Percentiles rank a stretch among this genome's conserved stretches.
Conservation (phyloP, 2,797 vertebrate genomes). For the Halcyon leucocephala region DNA sequence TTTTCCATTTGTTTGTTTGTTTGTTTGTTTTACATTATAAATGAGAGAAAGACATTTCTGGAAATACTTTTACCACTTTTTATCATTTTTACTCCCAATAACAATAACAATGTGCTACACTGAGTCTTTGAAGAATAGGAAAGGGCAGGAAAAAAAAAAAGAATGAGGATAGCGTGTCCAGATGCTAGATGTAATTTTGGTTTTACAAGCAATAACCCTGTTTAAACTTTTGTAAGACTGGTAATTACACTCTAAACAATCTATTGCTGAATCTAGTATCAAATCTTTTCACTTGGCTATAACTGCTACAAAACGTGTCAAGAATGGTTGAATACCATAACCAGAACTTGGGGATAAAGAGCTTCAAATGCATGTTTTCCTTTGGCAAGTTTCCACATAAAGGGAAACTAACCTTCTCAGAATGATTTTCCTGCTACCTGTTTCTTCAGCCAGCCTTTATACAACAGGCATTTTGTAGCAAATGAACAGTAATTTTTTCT, state of each 20-base stretch:
- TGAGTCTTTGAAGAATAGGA: background rate
- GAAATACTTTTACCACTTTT: background rate
- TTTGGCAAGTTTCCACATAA: background rate
- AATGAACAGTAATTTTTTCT: background rate
- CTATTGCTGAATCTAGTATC: background rate
- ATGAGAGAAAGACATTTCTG: background rate
- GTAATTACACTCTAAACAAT: background rate
- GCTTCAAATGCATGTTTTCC: background rate
- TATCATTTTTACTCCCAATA: background rate
- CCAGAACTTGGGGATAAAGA: background rate
- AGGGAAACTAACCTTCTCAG: background rate
- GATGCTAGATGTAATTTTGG: background rate
- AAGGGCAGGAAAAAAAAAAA: background rate
- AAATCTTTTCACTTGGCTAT: background rate
- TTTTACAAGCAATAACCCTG: background rate
- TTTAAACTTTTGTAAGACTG: background rate
- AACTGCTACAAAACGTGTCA: background rate
- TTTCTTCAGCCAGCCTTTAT: background rate
- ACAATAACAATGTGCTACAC: background rate
- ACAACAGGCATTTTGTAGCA: background rate
- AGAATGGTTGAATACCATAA: background rate
- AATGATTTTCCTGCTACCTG: background rate
- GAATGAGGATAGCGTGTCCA: background rate
- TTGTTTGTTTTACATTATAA: background rate
- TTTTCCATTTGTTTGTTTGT: background rate